Evolutionary conservation across 2,888 invertebrate genomes (phyloP), one percentile per base, ranked within the genome.

Genomic region (Lepas anatifera): DNA sequence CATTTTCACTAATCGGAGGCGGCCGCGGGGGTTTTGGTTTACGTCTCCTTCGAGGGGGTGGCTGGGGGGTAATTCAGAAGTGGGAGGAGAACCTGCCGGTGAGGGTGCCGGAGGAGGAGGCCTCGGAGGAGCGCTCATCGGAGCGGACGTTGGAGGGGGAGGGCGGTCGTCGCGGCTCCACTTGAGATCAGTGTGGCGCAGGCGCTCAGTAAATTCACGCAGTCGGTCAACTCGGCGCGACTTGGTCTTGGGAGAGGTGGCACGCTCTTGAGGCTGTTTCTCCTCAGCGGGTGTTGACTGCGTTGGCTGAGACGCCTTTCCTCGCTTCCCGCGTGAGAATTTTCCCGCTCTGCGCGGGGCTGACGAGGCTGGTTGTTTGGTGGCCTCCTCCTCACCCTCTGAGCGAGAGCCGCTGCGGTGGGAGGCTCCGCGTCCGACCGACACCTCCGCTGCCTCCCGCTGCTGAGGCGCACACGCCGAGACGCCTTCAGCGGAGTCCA

Each of bases 151-250:
- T 0, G 27, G 2, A 6, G 32, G 18, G 16, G 58, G 32, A n/a
- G 25, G 1, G 7, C 58, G 16, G 7, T 58, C 58, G 32, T 58
- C 58, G 7, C 58, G 58, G 3, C 58, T 32, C 58, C 58, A 58
- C 58, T 58, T 58, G 22, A 58, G 58, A 58, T 58, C 58, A 16
- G 58, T 58, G 58, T 58, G 58, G 3, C 58, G 29, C 32, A 58
- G 32, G 3, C 58, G 58, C 58, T 58, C 58, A 22, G 58, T 58
- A 22, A 58, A 58, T 32, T 58, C 58, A 2, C 58, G 58, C 18
- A 58, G 58, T 18, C 58, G 32, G 18, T 58, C 58, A 18, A 58
- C 58, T 3, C 58, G 58, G 6, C 58, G 58, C 18, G 58, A 18
- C 58, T 58, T 58, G 6, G 32, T 22, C 58, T 58, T 58, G 32